phyloP scores from a whole-genome alignment of 2,888 invertebrate species.

The Steinernema scapterisci region DNA sequence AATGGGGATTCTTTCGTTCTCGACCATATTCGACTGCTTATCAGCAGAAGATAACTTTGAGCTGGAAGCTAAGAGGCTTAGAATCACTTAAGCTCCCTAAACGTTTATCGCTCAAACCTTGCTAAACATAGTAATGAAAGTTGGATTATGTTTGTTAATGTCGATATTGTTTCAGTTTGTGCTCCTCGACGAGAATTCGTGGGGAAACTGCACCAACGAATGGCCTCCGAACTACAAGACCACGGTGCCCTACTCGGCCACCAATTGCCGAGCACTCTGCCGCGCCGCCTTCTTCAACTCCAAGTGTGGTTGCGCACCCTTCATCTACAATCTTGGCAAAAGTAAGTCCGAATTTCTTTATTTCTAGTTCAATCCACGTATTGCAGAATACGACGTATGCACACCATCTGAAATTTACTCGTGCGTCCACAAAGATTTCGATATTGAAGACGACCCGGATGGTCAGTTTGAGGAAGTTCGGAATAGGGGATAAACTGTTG shows the following conservation, averaged over 20 bases:
- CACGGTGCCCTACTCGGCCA: slow-evolving; percentile 41
- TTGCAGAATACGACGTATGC: slow-evolving; percentile 42
- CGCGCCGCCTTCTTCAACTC: slow-evolving; percentile 46
- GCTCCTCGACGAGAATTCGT: slow-evolving; percentile 39
- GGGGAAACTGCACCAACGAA: slow-evolving; percentile 48
- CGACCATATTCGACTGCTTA: too few relatives aligned
- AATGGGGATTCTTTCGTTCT: too few relatives aligned
- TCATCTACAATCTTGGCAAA: slow-evolving; percentile 48
- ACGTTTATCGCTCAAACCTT: too few relatives aligned
- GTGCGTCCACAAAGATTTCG: slow-evolving; percentile 34
- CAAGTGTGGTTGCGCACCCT: slow-evolving; percentile 49
- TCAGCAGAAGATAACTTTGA: too few relatives aligned
- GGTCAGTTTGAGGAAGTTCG: neutral
- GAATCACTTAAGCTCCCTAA: too few relatives aligned
- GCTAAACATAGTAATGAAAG: too few relatives aligned
- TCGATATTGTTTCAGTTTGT: slow-evolving; percentile 53
- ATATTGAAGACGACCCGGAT: neutral
- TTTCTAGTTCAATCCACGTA: neutral
- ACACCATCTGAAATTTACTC: slow-evolving; percentile 28
- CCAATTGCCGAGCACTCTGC: slow-evolving; percentile 46
- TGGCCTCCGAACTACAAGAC: slow-evolving; percentile 46
- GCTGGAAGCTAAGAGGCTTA: too few relatives aligned
- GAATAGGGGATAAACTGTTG: neutral
- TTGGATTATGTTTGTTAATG: too few relatives aligned
- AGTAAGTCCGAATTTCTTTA: slow-evolving; percentile 36